Base-by-base conservation (phyloP, 2,888 invertebrate species). In the Odontocolon sp. region DNA sequence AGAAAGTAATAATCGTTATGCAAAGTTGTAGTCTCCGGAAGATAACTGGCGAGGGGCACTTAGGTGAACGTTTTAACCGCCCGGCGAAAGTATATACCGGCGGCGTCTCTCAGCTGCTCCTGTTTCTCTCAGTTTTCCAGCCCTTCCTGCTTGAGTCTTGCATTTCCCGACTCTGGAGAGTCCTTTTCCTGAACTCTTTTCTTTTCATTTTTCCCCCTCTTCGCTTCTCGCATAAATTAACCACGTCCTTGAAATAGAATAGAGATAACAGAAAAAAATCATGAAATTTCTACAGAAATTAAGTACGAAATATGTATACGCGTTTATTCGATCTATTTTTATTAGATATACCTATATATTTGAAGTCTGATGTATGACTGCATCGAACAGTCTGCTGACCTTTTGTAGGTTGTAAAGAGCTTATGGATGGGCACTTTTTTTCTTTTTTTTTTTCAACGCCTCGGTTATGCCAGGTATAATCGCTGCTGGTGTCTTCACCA, bases 1-100 rank as follows among this genome's bases (percentile, higher is more conserved):
- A 83, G 81, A 85, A 82, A 85, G 86, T 84, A 82, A 86, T 86
- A 86, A 84, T 86, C 85, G 82, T 86, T 86, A 86, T 86, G 85
- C 85, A 85, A 86, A 86, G 81, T 81, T 85, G 81, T 82, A 83
- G 76, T 80, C 78, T 74, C 78, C 79, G 61, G 56, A 72, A 85
- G 84, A 82, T 84, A 85, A 83, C 84, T 80, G 75, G 64, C 56
- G 57, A 63, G 78, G 71, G 64, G 72, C 79, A 74, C 78, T 83
- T 85, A 78, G 77, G 75, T 67, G 67, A 66, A 68, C 61, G 61
- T 77, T 77, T 77, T 73, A 52, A 40, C 68, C 52, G 38, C 47
- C 69, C 73, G 50, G 78, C 63, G 72, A 77, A 78, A 74, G 56
- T 78, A 66, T 67, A 47, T 59, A 42, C 50, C 50, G 79, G 26